Evolutionary conservation across 2,888 invertebrate species (phyloP), one percentile per base, ranked within the genome.

Genomic region (Coleophora deauratella): DNA sequence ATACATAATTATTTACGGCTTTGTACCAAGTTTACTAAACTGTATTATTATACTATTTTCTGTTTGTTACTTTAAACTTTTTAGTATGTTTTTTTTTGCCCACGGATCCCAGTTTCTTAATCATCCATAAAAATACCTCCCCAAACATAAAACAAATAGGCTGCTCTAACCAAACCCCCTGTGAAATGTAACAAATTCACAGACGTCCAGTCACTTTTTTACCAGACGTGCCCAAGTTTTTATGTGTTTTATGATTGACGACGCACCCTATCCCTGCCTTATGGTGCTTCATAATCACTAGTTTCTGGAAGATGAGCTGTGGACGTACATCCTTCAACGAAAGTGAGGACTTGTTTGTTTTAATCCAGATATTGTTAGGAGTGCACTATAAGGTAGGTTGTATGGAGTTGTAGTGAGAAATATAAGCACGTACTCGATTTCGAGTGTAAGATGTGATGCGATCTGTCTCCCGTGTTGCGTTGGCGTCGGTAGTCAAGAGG

Each of bases 141-240:
- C 3, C 31, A 11, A 11, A 10, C 31, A 10, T 11, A 37, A 9
- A 28, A 28, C 37, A 28, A 12, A 12, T 11, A 38, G 9, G 15
- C 21, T 10, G 32, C 13, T 8, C 11, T 27, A 34, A 27, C 15
- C 59, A 57, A 59, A 58, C 55, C 59, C 60, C 59, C 73, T 68
- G 74, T 75, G 68, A 77, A 72, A 72, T 70, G 52, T 69, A 66
- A 74, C 72, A 71, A 70, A 71, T 72, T 63, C 59, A 61, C 57
- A 56, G 56, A 54, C 21, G 21, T 27, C 37, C 47, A 54, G 48
- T 52, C 48, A 46, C 56, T 50, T 51, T 59, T 62, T 59, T 62
- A 55, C 55, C 40, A 51, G 51, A 55, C 58, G 66, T 58, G 62
- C 55, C 52, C 54, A 52, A 51, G 62, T 65, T 71, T 71, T 75